Base-by-base conservation (phyloP, 2,888 invertebrate genomes). In the Apotomis turbidana region DNA sequence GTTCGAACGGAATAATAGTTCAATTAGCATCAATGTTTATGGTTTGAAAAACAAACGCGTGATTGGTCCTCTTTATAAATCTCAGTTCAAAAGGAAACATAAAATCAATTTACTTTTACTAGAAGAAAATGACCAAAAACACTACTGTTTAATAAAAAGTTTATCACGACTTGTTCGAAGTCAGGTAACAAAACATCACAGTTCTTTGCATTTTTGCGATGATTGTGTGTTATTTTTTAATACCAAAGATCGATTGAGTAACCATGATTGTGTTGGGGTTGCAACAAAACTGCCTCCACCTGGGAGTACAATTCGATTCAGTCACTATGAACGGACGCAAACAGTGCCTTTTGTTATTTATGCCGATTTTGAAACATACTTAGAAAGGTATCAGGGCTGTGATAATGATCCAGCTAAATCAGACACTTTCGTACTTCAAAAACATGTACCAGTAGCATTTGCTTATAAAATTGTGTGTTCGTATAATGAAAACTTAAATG, bases 161-260 rank as follows among this genome's bases (percentile, higher is more conserved):
- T 67, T n/a, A 55, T 44, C 49, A 55, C 27, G 46, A 13, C 44
- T 67, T 44, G 57, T 55, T 27, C 54, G 38, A 12, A 54, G 54
- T 13, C 44, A 44, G 44, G 46, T 66, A 57, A 66, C 66, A 55
- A 66, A 66, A 41, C 57, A 66, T 46, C 66, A 66, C 5, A 15
- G 57, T 12, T 52, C 55, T 46, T 46, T 66, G 52, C 57, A 46
- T 57, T 66, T 57, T 57, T 66, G 66, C 57, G 66, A 66, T 46
- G 66, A 55, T 10, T 66, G 58, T 58, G n/a, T 68, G 15, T 68
- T 68, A 36, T 68, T 49, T 38, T 49, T 49, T 49, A 49, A 49
- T 6, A 49, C 8, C 49, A 10, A 49, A 10, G 12, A 49, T 4
- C 49, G 10, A 9, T 12, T 49, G 10, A 49, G 49, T 9, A 49